Evolutionary conservation across 2,888 invertebrate genomes (phyloP).

Genomic region (Arrhopalites spinosus): DNA sequence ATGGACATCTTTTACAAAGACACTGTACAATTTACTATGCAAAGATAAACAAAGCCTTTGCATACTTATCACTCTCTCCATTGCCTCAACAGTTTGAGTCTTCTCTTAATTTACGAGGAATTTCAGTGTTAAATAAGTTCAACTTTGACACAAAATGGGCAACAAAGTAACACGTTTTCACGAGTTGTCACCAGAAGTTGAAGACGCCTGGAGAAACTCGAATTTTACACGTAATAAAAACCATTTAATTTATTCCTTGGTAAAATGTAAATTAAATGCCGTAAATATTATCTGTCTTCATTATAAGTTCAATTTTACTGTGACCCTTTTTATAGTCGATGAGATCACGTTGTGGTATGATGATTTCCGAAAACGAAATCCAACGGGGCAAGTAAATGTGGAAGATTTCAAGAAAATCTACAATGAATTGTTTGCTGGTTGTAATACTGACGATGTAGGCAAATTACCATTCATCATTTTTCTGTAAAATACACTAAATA

Average conservation of each 20-base stretch:
- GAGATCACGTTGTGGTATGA: conserved; percentile 19
- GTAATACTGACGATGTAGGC: conserved; percentile 14
- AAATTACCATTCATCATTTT: not conserved
- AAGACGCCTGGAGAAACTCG: conserved; percentile 16
- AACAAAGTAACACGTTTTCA: not conserved
- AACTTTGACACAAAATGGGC: conserved; percentile 10
- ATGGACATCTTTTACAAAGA: too few relatives aligned
- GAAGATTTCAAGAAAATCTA: conserved; percentile 27
- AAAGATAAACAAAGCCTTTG: too few relatives aligned
- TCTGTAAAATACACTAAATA: not conserved
- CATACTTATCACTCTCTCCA: too few relatives aligned
- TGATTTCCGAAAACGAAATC: conserved; percentile 22
- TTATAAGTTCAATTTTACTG: not conserved
- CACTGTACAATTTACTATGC: too few relatives aligned
- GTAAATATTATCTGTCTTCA: not conserved
- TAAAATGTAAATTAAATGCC: too few relatives aligned
- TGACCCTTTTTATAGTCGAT: conserved; percentile 4
- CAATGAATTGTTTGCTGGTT: not conserved
- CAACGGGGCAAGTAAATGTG: conserved; percentile 2
- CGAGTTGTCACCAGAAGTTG: not conserved
- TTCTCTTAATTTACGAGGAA: too few relatives aligned
- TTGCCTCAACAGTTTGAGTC: too few relatives aligned
- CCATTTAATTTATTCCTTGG: too few relatives aligned
- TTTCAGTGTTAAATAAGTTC: too few relatives aligned
- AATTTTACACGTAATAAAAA: conserved; percentile 25